Evolutionary conservation across 2,888 invertebrate genomes (phyloP).

Genomic region (Melinopterus prodromus): DNA sequence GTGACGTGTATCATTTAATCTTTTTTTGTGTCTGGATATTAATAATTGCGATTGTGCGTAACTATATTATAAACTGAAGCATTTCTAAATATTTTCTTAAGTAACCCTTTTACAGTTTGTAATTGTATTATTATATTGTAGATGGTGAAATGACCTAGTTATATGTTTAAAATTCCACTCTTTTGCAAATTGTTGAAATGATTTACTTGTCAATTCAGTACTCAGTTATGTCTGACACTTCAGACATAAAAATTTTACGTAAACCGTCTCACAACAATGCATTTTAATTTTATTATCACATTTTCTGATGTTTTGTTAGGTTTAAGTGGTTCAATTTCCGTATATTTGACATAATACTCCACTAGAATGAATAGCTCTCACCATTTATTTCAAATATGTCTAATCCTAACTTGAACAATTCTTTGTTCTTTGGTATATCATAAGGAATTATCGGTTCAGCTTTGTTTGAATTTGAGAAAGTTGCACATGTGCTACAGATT

Average conservation of each 20-base stretch:
- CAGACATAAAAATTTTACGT: constrained; percentile 32
- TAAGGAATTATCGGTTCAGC: constrained; percentile 19
- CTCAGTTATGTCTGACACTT: too few species aligned
- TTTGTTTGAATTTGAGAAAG: constrained; percentile 18
- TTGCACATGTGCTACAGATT: constrained; percentile 18
- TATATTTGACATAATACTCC: constrained; percentile 27
- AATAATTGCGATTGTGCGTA: constrained; percentile 29
- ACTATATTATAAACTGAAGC: constrained; percentile 30
- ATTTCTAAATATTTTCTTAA: constrained; percentile 38
- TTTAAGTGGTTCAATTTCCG: constrained; percentile 19
- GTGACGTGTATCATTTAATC: not conserved
- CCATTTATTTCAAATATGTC: constrained; percentile 24
- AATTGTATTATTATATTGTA: constrained; percentile 38
- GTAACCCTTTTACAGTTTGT: constrained; percentile 37
- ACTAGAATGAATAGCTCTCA: constrained; percentile 22
- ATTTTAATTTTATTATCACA: constrained; percentile 32
- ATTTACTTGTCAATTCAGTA: constrained; percentile 11
- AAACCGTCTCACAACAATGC: constrained; percentile 30
- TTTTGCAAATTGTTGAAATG: constrained; percentile 30
- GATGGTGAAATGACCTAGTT: constrained; percentile 27
- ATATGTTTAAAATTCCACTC: constrained; percentile 30
- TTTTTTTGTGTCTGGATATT: constrained; percentile 17
- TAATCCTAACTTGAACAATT: too few species aligned
- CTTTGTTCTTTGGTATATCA: constrained; percentile 14
- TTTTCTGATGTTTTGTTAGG: constrained; percentile 30